Conservation (phyloP, 2,113 vertebrate genomes). For the Percopsis transmontana region DNA sequence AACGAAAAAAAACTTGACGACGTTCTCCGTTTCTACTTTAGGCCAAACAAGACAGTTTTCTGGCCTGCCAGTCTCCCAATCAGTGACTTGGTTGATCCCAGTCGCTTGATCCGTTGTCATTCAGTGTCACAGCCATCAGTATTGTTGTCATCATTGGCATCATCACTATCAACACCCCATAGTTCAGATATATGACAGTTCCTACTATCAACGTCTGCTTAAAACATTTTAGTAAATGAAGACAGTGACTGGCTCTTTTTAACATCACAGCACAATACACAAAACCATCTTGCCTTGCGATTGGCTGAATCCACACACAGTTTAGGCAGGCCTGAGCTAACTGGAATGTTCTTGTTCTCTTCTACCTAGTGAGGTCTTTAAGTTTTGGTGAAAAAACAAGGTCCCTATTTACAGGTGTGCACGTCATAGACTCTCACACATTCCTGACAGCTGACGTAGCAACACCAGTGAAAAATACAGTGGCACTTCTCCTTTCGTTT, state of each 20-base stretch:
- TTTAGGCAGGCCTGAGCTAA: slow-evolving; percentile 26
- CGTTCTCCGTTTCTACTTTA: slow-evolving; percentile 46
- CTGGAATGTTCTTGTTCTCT: slow-evolving; percentile 21
- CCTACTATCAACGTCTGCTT: slow-evolving; percentile 22
- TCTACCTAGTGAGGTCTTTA: slow-evolving; percentile 30
- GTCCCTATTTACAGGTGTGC: slow-evolving; percentile 93
- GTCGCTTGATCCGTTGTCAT: background rate
- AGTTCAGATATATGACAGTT: slow-evolving; percentile 19
- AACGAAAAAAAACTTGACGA: slow-evolving; percentile 15
- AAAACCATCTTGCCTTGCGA: slow-evolving; percentile 18
- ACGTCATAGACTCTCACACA: slow-evolving; percentile 92
- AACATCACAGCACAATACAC: slow-evolving; percentile 33
- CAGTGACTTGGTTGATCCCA: background rate
- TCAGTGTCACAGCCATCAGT: slow-evolving; percentile 14
- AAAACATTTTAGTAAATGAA: slow-evolving; percentile 36
- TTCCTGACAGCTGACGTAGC: slow-evolving; percentile 98
- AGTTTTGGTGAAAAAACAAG: slow-evolving; percentile 37
- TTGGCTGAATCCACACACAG: slow-evolving; percentile 21
- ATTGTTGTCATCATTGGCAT: slow-evolving; percentile 15
- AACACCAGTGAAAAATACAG: slow-evolving; percentile 99
- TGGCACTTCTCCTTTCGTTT: slow-evolving; percentile 97
- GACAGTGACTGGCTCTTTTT: slow-evolving; percentile 42
- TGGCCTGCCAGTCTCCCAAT: slow-evolving; percentile 1
- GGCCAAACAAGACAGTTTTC: slow-evolving; percentile 38
- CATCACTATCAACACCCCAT: slow-evolving; percentile 4